Percentiles rank a stretch among this genome's conserved stretches.
phyloP scores from a whole-genome alignment of 2,797 vertebrate species.

The Rachycentron canadum region DNA sequence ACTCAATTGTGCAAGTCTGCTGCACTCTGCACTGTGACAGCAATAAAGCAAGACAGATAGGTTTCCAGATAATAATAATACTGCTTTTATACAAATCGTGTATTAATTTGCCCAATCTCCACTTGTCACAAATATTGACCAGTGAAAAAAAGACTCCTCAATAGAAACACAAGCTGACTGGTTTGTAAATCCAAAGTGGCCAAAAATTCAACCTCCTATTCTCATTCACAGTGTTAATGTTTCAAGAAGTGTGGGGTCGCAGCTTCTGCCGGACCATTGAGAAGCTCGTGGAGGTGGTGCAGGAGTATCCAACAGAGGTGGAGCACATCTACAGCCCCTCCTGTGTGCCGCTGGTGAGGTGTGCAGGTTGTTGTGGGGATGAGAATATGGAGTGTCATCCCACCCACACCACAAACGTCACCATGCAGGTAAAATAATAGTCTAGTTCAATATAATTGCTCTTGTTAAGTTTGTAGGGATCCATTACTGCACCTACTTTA shows the following conservation, averaged over 20 bases:
- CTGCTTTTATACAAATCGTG: not conserved
- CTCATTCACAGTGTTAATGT: conserved; percentile 87
- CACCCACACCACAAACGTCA: conserved; percentile 87
- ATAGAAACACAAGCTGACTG: not conserved
- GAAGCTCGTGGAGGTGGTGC: conserved; percentile 91
- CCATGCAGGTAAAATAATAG: conserved; percentile 89
- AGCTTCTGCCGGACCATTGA: conserved; percentile 95
- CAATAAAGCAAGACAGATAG: not conserved
- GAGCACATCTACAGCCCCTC: conserved; percentile 94
- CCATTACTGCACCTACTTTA: not conserved
- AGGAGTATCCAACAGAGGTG: conserved; percentile 92
- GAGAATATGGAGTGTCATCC: conserved; percentile 93
- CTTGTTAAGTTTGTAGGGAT: not conserved
- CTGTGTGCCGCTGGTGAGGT: conserved; percentile 93
- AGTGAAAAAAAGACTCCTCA: not conserved
- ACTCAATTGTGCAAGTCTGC: not conserved
- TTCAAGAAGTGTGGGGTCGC: conserved; percentile 93
- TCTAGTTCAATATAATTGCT: no score
- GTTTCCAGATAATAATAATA: not conserved
- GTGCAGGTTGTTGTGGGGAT: conserved; percentile 93
- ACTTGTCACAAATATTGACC: not conserved
- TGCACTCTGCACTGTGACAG: not conserved
- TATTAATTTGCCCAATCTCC: not conserved
- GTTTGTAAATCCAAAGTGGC: not conserved
- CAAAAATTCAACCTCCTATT: conserved; percentile 15